Base-by-base conservation (phyloP, 2,113 vertebrate species). In the Thymallus thymallus region DNA sequence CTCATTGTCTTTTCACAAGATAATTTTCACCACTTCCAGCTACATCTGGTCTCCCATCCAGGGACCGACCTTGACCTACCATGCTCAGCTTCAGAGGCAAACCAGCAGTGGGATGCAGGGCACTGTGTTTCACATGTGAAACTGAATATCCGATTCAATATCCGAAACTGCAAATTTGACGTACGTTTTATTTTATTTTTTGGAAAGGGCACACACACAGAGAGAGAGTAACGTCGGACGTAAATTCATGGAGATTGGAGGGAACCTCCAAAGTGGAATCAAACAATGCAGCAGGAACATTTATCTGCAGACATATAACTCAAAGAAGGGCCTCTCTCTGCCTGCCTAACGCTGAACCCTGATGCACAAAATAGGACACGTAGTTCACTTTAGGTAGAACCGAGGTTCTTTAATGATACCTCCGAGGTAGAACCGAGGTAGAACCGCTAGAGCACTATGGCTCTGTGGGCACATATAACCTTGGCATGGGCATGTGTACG, bases 161-260 rank as follows among this genome's bases (percentile, higher is more conserved):
- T n/a, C n/a, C n/a, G n/a, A n/a, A n/a, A 41, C 9, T 41, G 35
- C 9, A 41, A 9, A 41, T 41, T 10, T 41, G 35, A 41, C 35
- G 1, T 2, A 7, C 2, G 9, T 10, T 41, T n/a, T n/a, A n/a
- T n/a, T n/a, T n/a, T 41, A 2, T 10, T 41, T 7, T 10, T 41
- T 41, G 2, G 0, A 2, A 62, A 13, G 60, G 60, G 2, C 23
- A 64, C 62, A 30, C 62, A 30, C 79, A 73, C 77, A 74, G 69
- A 73, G 46, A 73, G 4, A 14, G 69, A 80, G 84, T 88, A 84
- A 85, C 71, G 69, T 77, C 80, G 35, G 29, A 78, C 85, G 84
- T 91, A 77, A 89, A 89, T 87, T 75, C 16, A 68, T 73, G 72
- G 73, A 67, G 73, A 83, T 83, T 73, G 80, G 84, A 84, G 78